phyloP scores from a whole-genome alignment of 1,140 invertebrate genomes.

The Bradynema listronoti region DNA sequence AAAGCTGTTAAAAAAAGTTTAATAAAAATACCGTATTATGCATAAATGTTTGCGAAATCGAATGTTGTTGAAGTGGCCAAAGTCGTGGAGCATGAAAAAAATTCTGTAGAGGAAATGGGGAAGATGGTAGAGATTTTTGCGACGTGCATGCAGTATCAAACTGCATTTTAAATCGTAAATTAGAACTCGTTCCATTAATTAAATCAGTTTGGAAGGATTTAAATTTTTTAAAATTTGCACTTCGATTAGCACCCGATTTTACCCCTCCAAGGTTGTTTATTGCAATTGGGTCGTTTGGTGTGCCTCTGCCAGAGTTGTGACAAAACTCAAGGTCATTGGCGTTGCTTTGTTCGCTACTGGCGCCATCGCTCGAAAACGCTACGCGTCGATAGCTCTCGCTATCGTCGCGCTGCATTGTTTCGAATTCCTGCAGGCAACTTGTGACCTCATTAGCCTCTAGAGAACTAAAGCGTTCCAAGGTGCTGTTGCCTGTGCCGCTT shows the following conservation, averaged over 20 bases:
- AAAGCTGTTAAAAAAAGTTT: not conserved
- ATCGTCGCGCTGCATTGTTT: not conserved
- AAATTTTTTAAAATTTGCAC: too few species aligned
- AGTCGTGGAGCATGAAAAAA: not conserved
- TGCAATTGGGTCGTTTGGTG: too few species aligned
- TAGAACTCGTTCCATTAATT: too few species aligned
- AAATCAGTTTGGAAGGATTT: too few species aligned
- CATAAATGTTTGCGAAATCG: not conserved
- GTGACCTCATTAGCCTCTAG: not conserved
- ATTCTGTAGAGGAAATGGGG: not conserved
- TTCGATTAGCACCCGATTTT: too few species aligned
- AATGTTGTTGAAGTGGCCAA: not conserved
- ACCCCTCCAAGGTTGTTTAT: too few species aligned
- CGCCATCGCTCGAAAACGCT: not conserved
- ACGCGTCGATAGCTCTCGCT: not conserved
- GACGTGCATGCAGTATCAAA: too few species aligned
- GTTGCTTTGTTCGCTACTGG: not conserved
- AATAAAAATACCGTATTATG: not conserved
- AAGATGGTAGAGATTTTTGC: too few species aligned
- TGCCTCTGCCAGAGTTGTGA: too few species aligned
- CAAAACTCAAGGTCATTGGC: not conserved
- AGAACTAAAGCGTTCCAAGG: not conserved
- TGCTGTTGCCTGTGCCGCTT: not conserved
- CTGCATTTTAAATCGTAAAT: too few species aligned
- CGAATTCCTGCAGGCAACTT: not conserved